Conservation (phyloP, 23 tunicate genomes). For the Trididemnum miniatum region DNA sequence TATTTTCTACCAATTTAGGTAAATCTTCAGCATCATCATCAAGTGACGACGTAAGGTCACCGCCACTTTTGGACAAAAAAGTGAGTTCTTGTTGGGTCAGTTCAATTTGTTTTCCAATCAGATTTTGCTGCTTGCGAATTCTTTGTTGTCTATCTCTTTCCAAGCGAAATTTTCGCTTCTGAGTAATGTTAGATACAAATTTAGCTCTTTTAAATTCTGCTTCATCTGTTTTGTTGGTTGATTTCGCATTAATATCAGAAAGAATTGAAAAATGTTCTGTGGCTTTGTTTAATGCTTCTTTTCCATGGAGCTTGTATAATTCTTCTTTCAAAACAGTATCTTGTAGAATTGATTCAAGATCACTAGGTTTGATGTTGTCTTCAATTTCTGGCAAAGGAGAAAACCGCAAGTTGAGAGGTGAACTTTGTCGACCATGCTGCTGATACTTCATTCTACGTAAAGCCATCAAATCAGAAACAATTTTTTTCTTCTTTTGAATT, state of each 20-base stretch:
- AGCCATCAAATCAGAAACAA: slow-evolving; percentile 76
- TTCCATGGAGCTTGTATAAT: neutral
- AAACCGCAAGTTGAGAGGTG: neutral
- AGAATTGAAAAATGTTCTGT: neutral
- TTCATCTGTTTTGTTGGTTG: neutral
- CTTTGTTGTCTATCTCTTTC: slow-evolving; percentile 17
- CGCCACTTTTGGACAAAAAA: neutral
- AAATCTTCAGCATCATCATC: neutral
- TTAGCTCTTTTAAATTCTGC: slow-evolving; percentile 4
- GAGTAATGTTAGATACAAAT: neutral
- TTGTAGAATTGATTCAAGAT: slow-evolving; percentile 3
- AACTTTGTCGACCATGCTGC: slow-evolving; percentile 26
- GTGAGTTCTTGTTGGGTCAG: slow-evolving; percentile 15
- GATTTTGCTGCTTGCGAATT: neutral
- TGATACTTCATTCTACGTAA: slow-evolving; percentile 60
- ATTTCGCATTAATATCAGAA: neutral
- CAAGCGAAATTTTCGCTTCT: neutral
- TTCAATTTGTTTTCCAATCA: neutral
- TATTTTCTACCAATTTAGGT: neutral
- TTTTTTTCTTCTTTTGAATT: slow-evolving; percentile 58
- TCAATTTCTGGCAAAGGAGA: neutral
- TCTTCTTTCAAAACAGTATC: slow-evolving; percentile 2
- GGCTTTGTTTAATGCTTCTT: slow-evolving; percentile 15
- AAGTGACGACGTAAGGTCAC: neutral
- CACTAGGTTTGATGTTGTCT: neutral